A percentile compares a stretch with the other conserved stretches of the same genome.
Conservation (phyloP, 1,140 invertebrate genomes). For the Scylla paramamosain region DNA sequence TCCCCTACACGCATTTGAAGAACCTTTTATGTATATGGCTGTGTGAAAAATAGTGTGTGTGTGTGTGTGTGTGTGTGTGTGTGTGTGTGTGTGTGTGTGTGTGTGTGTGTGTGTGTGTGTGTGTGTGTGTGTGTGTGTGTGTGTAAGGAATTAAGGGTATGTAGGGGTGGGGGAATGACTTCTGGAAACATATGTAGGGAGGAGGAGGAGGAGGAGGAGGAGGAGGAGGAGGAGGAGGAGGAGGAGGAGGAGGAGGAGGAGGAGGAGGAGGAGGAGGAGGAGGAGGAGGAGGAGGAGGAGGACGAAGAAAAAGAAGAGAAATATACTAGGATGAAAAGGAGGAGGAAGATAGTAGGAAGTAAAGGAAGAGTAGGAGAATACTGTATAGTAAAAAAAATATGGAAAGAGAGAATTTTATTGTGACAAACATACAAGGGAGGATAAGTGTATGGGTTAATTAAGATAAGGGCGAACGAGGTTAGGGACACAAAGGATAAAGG, state of each 20-base stretch:
- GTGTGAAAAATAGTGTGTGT: neutral
- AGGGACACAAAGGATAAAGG: too few species aligned
- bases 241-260: conserved; percentile 17
- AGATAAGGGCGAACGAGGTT: too few species aligned
- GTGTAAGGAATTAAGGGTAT: neutral
- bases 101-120: neutral
- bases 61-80: neutral
- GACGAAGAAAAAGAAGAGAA: neutral
- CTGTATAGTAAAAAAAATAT: neutral
- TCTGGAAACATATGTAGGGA: neutral
- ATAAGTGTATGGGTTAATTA: neutral
- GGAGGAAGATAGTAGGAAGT: too few species aligned
- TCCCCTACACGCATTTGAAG: too few species aligned
- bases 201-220: neutral
- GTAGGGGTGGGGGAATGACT: neutral
- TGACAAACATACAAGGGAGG: neutral
- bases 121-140: neutral
- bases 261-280: neutral
- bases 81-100: neutral
- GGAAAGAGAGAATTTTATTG: neutral
- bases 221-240: conserved; percentile 9
- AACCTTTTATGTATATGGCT: neutral
- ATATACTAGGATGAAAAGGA: too few species aligned
- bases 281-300: neutral
- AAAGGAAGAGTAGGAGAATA: neutral